A percentile compares a stretch with the other conserved stretches of the same genome.
phyloP scores from a whole-genome alignment of 2,888 invertebrate genomes.

The Apotomis capreana region DNA sequence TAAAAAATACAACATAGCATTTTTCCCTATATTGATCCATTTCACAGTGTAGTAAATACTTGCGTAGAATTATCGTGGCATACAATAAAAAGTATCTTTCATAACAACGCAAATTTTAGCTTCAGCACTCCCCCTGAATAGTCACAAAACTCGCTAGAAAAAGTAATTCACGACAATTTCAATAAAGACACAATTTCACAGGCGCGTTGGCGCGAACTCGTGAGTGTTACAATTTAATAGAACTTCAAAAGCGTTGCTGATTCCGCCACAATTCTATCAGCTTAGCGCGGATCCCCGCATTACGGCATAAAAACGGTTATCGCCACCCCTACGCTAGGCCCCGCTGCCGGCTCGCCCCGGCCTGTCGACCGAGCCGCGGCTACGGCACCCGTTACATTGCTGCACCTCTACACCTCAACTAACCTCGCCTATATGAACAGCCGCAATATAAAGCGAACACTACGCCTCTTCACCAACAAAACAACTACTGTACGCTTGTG shows the following conservation, averaged over 20 bases:
- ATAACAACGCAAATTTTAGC: conserved; percentile 23
- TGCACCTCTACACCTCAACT: conserved; percentile 13
- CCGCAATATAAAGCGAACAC: conserved; percentile 8
- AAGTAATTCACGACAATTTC: conserved; percentile 75
- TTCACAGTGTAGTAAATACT: background rate
- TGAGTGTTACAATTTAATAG: conserved; percentile 82
- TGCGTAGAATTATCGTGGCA: background rate
- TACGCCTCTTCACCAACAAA: background rate
- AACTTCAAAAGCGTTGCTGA: conserved; percentile 82
- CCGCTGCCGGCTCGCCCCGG: conserved; percentile 40
- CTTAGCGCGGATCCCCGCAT: conserved; percentile 80
- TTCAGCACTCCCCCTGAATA: conserved; percentile 21
- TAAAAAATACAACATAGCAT: no score
- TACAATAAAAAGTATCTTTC: background rate
- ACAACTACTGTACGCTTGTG: background rate
- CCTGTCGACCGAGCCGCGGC: conserved; percentile 37
- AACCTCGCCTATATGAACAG: background rate
- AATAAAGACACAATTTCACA: conserved; percentile 81
- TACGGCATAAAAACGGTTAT: conserved; percentile 83
- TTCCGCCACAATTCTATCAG: conserved; percentile 83
- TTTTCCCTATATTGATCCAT: no score
- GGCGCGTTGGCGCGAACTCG: conserved; percentile 78
- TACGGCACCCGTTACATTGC: conserved; percentile 33
- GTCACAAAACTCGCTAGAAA: conserved; percentile 51
- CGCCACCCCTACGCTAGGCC: conserved; percentile 56